Base-by-base conservation (phyloP, 2,113 vertebrate genomes). In the Fregata magnificens region DNA sequence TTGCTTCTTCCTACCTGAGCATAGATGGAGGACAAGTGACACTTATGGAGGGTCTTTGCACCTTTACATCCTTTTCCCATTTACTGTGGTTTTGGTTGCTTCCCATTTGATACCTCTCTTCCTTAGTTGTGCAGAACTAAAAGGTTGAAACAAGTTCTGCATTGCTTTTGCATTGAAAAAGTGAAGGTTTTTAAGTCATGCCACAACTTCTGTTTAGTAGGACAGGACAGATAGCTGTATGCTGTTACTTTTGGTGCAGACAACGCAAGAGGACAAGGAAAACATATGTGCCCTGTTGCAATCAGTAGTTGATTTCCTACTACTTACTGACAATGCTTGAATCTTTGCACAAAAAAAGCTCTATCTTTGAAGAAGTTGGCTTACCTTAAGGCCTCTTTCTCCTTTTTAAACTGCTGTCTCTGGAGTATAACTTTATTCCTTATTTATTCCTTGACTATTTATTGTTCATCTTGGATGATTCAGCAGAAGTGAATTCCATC, bases 231-330 rank as follows among this genome's bases (percentile, higher is more conserved):
- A 5, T 26, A 72, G 40, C 10, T 1, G 2, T 52, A 4, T 58
- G 42, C 72, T 56, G 24, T 63, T 72, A 11, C 5, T 88, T 38
- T 11, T 73, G 31, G 13, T 62, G 32, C n/a, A 2, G 5, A n/a
- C 13, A 44, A 18, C 40, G n/a, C 42, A 31, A 66, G 24, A 86
- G 80, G 45, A 55, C 11, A n/a, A 65, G 40, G 8, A 36, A 63
- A 53, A 55, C 2, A 13, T 0, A 1, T 2, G 1, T 50, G 11
- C n/a, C 11, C 22, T 44, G 28, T 67, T 95, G 56, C 6, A 88
- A 26, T 76, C 93, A 74, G 12, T 62, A 76, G 77, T 71, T 67
- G 34, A n/a, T 82, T 82, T 84, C 38, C 22, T 79, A 12, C 47
- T 71, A 19, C 59, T 81, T 92, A n/a, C n/a, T 89, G 91, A 52